Conservation (phyloP, 1,140 invertebrate genomes). For the Ceratoteleas bidentatus region DNA sequence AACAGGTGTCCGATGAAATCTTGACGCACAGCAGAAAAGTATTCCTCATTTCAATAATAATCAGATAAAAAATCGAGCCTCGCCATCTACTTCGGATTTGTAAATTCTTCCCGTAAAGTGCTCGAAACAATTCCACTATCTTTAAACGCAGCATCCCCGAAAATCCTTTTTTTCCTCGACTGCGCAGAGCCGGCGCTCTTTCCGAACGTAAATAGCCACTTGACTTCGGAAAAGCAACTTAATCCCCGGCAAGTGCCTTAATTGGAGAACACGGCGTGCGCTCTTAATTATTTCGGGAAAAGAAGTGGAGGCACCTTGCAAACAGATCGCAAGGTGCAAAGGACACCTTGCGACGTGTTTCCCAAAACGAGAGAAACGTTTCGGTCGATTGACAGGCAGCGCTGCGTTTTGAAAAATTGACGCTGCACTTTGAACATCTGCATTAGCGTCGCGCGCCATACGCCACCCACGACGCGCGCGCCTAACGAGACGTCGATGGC, state of each 20-base stretch:
- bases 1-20: slow-evolving; percentile 38
- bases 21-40: no score
- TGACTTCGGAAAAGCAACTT: slow-evolving; percentile 39
- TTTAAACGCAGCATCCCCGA: no score
- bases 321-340: slow-evolving; percentile 29
- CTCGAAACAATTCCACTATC: no score
- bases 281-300: slow-evolving; percentile 51
- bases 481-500: slow-evolving; percentile 16
- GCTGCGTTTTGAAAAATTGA: background rate
- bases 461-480: slow-evolving; percentile 16
- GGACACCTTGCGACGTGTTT: slow-evolving; percentile 41
- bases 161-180: no score
- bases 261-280: slow-evolving; percentile 24
- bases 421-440: slow-evolving; percentile 16
- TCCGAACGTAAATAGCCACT: slow-evolving; percentile 16
- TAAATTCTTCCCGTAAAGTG: slow-evolving; percentile 12
- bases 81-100: background rate
- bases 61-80: slow-evolving; percentile 7
- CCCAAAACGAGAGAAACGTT: slow-evolving; percentile 8
- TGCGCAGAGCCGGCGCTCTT: slow-evolving; percentile 22
- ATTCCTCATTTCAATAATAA: slow-evolving; percentile 39
- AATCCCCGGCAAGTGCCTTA: slow-evolving; percentile 34
- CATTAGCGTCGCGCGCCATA: background rate
- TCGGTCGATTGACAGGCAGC: background rate
- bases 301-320: slow-evolving; percentile 26